Evolutionary conservation across 2,113 vertebrate genomes (phyloP), one percentile per base, ranked within the genome.

Genomic region (Daubentonia madagascariensis): DNA sequence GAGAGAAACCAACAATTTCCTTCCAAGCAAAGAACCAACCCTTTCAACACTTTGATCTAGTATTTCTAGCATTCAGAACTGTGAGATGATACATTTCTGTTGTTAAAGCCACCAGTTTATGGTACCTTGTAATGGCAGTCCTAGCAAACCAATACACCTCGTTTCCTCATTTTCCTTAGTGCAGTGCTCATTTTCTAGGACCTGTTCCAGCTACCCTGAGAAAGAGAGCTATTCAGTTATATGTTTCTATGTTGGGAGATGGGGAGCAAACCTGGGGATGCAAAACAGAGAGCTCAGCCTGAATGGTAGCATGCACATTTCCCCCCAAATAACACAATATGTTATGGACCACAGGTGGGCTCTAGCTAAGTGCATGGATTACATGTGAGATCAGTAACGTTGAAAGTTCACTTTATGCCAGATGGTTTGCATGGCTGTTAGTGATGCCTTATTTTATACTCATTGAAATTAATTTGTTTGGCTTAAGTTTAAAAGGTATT

Each of bases 401-500:
- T 68, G 45, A 67, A 97, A 85, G 50, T 65, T 92, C 22, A 72
- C 17, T 96, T 32, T 35, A 18, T 57, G 28, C 16, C 61, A 73
- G 32, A 78, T 52, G 9, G 14, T 88, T 96, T 95, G 32, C 32
- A 59, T 32, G 45, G 25, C 32, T 28, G 11, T 94, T 80, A 68
- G 63, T 18, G 28, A 63, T 75, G 63, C 5, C 5, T 94, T 35
- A 68, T 50, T 81, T 88, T 79, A 72, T 37, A 90, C 2, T 68
- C 43, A 85, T 30, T 92, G 81, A 90, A 87, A 85, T 70, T 28
- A 54, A 86, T 81, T 48, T 81, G 6, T 89, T 75, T 79, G 13
- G 2, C 43, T 92, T 65, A 93, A 20, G 3, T 75, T 96, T 80
- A 6, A 35, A 84, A 61, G 35, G 6, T 43, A 65, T 18, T 65